Conservation (phyloP, 2,888 invertebrate genomes). For the Desoria tigrina region DNA sequence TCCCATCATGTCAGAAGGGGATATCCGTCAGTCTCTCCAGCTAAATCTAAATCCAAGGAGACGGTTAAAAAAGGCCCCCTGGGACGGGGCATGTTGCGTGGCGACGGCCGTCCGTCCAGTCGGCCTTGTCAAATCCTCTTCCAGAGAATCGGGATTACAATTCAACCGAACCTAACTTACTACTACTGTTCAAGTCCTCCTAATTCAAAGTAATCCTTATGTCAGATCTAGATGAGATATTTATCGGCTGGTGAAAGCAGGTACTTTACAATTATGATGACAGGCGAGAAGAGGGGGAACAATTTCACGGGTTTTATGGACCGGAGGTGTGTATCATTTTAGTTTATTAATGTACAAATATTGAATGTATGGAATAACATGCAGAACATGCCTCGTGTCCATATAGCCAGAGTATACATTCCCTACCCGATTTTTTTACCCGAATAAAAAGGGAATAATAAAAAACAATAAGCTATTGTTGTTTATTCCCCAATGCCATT, state of each 20-base stretch:
- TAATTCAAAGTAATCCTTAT: too few relatives aligned
- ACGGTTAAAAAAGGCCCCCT: conserved; percentile 26
- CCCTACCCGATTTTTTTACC: too few relatives aligned
- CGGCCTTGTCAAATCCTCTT: conserved; percentile 24
- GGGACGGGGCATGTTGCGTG: conserved; percentile 22
- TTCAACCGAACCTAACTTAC: background rate
- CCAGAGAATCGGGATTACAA: conserved; percentile 8
- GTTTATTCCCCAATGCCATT: background rate
- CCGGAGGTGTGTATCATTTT: too few relatives aligned
- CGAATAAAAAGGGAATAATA: background rate
- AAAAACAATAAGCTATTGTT: conserved; percentile 8
- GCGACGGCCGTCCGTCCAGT: conserved; percentile 26
- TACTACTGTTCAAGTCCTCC: too few relatives aligned
- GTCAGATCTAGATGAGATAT: too few relatives aligned
- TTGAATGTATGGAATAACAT: too few relatives aligned
- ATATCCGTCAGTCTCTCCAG: conserved; percentile 9
- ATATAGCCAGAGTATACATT: too few relatives aligned
- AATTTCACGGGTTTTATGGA: conserved; percentile 16
- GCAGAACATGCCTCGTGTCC: too few relatives aligned
- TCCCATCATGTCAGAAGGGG: background rate
- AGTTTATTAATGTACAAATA: too few relatives aligned
- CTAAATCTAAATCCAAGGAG: conserved; percentile 9
- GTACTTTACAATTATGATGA: conserved; percentile 6
- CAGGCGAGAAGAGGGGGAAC: conserved; percentile 13
- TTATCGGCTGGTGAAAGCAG: conserved; percentile 12